These are phyloP conservation scores for Manduca sexta DNA, from an alignment of 1,140 invertebrate genomes.

Conservation along the genomic window DNA sequence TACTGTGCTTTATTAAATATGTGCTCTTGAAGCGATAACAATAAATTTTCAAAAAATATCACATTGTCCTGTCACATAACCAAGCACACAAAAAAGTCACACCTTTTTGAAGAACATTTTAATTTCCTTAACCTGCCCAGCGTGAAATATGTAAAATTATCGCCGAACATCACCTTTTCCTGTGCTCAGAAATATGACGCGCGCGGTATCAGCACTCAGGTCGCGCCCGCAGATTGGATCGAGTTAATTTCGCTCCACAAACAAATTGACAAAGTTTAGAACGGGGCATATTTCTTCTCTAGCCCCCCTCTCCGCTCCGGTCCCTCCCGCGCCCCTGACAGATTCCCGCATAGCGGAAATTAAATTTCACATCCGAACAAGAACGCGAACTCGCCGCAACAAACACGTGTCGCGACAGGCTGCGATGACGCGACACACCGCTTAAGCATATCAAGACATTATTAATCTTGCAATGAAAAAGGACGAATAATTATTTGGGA, in stretches of 20 bases:
- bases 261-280: constrained; percentile 73
- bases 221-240: constrained; percentile 66
- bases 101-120: too few relatives aligned
- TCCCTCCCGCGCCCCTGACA: constrained; percentile 37
- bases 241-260: constrained; percentile 72
- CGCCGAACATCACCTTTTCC: constrained; percentile 14
- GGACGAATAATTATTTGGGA: too few relatives aligned
- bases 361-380: constrained; percentile 72
- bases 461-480: too few relatives aligned
- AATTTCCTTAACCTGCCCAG: too few relatives aligned
- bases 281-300: constrained; percentile 70
- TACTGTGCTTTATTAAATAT: too few relatives aligned
- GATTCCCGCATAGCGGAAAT: constrained; percentile 67
- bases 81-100: too few relatives aligned
- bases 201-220: constrained; percentile 45
- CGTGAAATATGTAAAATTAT: not conserved
- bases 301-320: constrained; percentile 33
- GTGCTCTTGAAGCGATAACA: too few relatives aligned
- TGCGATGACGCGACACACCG: constrained; percentile 30
- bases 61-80: too few relatives aligned
- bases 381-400: constrained; percentile 48
- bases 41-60: too few relatives aligned
- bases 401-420: constrained; percentile 50
- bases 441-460: too few relatives aligned
- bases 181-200: constrained; percentile 31